phyloP scores from a whole-genome alignment of 35 echinoderm and acorn worm species.

The Hemicentrotus pulcherrimus region DNA sequence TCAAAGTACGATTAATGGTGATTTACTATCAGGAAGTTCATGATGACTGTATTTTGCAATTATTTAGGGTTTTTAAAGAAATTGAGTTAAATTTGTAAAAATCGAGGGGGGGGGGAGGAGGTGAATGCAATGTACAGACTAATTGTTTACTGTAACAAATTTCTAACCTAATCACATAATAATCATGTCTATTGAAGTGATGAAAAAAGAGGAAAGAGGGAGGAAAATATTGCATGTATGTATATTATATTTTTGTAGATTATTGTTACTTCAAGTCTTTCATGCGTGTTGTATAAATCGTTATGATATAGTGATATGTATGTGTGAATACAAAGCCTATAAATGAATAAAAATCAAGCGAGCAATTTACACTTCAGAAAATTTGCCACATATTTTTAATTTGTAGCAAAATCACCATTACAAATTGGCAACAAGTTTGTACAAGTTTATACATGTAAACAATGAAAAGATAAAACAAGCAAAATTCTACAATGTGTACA shows the following conservation, averaged over 20 bases:
- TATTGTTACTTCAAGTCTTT: neutral
- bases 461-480: neutral
- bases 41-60: too few relatives aligned
- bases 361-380: conserved; percentile 29
- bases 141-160: too few relatives aligned
- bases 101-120: too few relatives aligned
- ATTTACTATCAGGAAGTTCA: too few relatives aligned
- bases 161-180: too few relatives aligned
- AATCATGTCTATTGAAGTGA: too few relatives aligned
- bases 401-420: conserved; percentile 28
- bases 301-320: neutral
- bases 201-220: too few relatives aligned
- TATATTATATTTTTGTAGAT: neutral
- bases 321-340: neutral
- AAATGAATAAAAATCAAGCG: neutral
- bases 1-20: too few relatives aligned
- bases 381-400: conserved; percentile 24
- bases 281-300: neutral
- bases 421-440: conserved; percentile 39
- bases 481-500: neutral
- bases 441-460: conserved; percentile 9
- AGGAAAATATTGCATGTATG: too few relatives aligned
- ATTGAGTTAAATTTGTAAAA: too few relatives aligned
- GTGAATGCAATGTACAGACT: too few relatives aligned
- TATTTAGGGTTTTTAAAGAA: too few relatives aligned